A percentile compares a stretch with the other conserved stretches of the same genome.
Evolutionary conservation across 2,888 invertebrate genomes (phyloP).

Genomic region (Nephrotoma flavescens): DNA sequence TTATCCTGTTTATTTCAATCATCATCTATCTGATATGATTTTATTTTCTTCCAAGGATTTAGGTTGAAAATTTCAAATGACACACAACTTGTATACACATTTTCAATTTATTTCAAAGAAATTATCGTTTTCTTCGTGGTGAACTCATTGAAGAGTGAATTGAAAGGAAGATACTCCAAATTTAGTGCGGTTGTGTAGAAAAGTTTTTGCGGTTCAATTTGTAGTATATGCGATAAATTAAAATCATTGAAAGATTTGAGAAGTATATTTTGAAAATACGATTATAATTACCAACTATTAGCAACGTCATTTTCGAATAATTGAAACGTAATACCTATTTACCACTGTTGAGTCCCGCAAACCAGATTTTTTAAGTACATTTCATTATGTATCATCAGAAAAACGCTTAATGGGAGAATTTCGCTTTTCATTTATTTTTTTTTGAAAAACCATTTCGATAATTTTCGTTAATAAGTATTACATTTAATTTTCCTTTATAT

Average conservation of each 20-base stretch:
- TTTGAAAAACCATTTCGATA: background rate
- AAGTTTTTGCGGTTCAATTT: background rate
- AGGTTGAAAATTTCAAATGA: background rate
- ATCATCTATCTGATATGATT: background rate
- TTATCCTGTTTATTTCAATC: background rate
- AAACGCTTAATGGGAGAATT: background rate
- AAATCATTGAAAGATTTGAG: too few species aligned
- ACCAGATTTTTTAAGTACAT: background rate
- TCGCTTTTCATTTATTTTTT: background rate
- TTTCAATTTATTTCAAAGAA: background rate
- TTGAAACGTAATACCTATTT: background rate
- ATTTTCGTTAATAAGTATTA: background rate
- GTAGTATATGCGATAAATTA: background rate
- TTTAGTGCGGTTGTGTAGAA: background rate
- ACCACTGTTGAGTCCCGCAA: background rate
- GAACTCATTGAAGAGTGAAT: background rate
- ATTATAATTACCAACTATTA: background rate
- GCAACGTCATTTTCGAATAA: background rate
- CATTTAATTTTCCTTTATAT: background rate
- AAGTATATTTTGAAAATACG: background rate
- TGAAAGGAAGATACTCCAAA: background rate
- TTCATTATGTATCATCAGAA: background rate
- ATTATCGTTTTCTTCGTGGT: background rate
- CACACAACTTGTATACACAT: background rate
- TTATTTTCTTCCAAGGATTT: background rate